Evolutionary conservation across 92 coral and sea anemone genomes (phyloP), one percentile per base, ranked within the genome.

Genomic region (Heteractis magnifica): DNA sequence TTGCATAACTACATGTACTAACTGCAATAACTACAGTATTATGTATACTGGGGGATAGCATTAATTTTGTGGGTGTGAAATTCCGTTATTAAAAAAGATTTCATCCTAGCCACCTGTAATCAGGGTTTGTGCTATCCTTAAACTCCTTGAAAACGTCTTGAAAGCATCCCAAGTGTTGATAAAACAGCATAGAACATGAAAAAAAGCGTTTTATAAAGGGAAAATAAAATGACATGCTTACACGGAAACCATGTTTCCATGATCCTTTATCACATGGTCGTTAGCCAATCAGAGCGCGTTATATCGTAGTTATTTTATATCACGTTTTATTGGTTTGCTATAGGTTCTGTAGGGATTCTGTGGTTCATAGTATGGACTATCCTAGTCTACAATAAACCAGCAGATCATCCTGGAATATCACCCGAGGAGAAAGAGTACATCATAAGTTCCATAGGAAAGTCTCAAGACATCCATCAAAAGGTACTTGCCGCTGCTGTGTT

Each of bases 391-490:
- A 88, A 95, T 20, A 94, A 90, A 65, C 98, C 98, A 1, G 89
- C 93, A 41, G 89, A 88, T 44, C 98, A 95, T 48, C 98, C 98
- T 10, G 86, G 93, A 51, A 95, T 95, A 92, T 94, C 98, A 8
- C 23, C 51, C 55, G 88, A 88, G 53, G 98, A 95, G 73, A 91
- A 83, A 64, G 88, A 86, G 6, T 94, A 92, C 80, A 95, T 95
- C n/a, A 53, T 89, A 52, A 79, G 81, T 5, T 56, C 89, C 13
- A 84, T 93, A 84, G 90, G 97, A 18, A 55, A 80, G 7, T 86
- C 76, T 51, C 92, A 89, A 71, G 92, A 80, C 82, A 83, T 72
- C 11, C 77, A 58, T 16, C 64, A 48, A 58, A 88, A 89, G 90
- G 97, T 93, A 34, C 44, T 34, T 34, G 2, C 3, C 3, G 44